phyloP scores from a whole-genome alignment of 2,797 vertebrate genomes.

The Anisognathus igniventris region DNA sequence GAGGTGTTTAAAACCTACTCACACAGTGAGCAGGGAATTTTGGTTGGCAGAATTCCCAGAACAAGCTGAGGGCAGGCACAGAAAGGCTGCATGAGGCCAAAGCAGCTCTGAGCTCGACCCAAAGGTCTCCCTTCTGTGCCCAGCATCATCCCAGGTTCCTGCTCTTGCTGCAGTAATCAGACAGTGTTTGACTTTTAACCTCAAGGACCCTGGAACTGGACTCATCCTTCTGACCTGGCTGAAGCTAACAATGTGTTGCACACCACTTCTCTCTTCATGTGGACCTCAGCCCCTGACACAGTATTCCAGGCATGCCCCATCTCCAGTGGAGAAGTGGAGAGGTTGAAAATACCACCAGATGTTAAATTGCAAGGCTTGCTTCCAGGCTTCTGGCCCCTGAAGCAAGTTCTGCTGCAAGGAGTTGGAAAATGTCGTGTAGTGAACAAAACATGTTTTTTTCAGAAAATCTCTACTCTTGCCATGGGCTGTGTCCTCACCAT shows the following conservation, averaged over 20 bases:
- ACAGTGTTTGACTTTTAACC: not conserved
- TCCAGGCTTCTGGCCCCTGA: not conserved
- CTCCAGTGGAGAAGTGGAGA: not conserved
- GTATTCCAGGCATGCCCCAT: not conserved
- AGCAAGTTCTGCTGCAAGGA: not conserved
- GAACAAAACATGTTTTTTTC: not conserved
- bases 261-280: not conserved
- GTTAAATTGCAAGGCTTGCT: not conserved
- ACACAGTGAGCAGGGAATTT: not conserved
- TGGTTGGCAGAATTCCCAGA: slow-evolving; percentile 26
- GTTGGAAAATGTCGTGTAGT: fast-evolving
- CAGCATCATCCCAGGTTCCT: not conserved
- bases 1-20: not conserved
- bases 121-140: not conserved
- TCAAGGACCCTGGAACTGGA: not conserved
- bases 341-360: not conserved
- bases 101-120: fast-evolving
- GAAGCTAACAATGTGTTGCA: not conserved
- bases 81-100: slow-evolving; percentile 20
- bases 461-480: not conserved
- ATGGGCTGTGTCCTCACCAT: not conserved
- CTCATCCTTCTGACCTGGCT: not conserved
- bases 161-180: not conserved
- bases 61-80: not conserved
- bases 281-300: not conserved